phyloP scores from a whole-genome alignment of 2,888 invertebrate species.

The Reticulitermes lucifugus region DNA sequence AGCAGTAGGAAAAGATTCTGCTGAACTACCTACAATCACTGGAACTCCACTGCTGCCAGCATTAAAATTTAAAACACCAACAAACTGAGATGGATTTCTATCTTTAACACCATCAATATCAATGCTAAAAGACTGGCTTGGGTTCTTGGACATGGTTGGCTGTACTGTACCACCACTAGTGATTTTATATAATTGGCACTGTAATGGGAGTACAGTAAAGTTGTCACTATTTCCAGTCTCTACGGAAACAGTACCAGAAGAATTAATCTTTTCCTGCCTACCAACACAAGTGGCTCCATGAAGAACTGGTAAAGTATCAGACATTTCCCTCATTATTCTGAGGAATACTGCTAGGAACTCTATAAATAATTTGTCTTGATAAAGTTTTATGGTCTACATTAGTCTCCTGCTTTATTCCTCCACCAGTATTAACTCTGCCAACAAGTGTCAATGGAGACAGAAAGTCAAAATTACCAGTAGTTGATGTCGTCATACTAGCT shows the following conservation, averaged over 20 bases:
- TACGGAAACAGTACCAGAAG: neutral
- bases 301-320: neutral
- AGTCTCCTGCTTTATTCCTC: neutral
- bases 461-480: conserved; percentile 40
- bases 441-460: conserved; percentile 19
- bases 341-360: neutral
- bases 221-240: neutral
- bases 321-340: neutral
- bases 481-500: conserved; percentile 26
- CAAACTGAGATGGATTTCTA: neutral
- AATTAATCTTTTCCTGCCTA: neutral
- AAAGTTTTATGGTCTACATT: neutral
- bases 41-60: neutral
- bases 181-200: neutral
- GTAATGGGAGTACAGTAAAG: neutral
- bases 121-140: neutral
- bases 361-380: neutral
- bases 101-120: neutral
- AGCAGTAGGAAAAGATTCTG: neutral
- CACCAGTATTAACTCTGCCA: conserved; percentile 3
- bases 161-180: neutral
- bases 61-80: neutral
- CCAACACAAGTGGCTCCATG: neutral
- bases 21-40: neutral
- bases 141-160: neutral